Base-by-base conservation (phyloP, 2,113 vertebrate genomes). In the Malurus cyaneus region DNA sequence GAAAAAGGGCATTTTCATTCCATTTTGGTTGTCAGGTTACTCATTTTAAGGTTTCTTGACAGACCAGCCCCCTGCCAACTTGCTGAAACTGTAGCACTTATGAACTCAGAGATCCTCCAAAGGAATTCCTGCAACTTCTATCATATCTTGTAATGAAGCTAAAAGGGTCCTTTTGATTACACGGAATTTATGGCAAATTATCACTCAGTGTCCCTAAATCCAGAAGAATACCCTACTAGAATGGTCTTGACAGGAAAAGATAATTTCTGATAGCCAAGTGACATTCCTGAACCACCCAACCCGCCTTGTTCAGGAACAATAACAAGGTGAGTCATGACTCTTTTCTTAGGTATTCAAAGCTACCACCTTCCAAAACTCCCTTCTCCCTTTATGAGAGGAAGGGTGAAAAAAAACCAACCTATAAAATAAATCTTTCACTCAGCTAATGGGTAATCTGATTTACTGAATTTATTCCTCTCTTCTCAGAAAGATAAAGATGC, bases 221-320 rank as follows among this genome's bases (percentile, higher is more conserved):
- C 60, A 61, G 76, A 34, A 71, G 26, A 62, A 59, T 17, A 50
- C 8, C 26, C 25, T 88, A 14, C 59, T 28, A 28, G 44, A 44
- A 52, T 1, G 0, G 18, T 19, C 20, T 9, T 69, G 46, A 46
- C 54, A 83, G 36, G 18, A 49, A 57, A 53, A 53, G 36, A 61
- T 44, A 0, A 29, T 64, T 83, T 46, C 32, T 49, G 56, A 56
- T 4, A 47, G 24, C 47, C 31, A 52, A 59, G 26, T 32, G 32
- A 9, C 6, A 4, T 9, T 23, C 21, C 49, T n/a, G 72, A 86
- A 34, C 11, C 19, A 28, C 61, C 44, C 32, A 62, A 14, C 52
- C 44, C 0, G 0, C 60, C 18, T 29, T 14, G 8, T 2, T 83
- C 26, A 16, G 47, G 72, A 86, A 34, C 15, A 54, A 17, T 4